Conservation (phyloP, 2,113 vertebrate species). For the Fregetta grallaria region DNA sequence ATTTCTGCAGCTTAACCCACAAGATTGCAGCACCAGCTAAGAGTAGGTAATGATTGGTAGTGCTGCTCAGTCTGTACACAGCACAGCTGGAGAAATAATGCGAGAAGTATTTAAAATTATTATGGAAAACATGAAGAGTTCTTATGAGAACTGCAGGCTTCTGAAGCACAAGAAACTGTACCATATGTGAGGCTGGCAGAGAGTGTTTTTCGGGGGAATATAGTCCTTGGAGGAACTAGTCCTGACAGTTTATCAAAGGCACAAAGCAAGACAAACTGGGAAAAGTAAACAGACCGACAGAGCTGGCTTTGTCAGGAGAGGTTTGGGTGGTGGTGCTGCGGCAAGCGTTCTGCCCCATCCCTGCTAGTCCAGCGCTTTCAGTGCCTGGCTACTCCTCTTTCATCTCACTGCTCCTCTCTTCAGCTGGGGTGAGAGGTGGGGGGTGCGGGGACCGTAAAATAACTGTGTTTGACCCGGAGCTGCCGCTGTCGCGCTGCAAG, state of each 20-base stretch:
- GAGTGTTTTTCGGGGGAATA: neutral
- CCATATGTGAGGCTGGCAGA: neutral
- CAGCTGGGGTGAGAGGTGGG: neutral
- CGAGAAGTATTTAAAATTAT: neutral
- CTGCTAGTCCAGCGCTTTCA: neutral
- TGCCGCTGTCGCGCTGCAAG: neutral
- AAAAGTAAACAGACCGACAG: neutral
- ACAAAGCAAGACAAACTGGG: neutral
- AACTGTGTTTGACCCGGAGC: neutral
- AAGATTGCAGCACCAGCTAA: neutral
- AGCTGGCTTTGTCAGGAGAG: constrained; percentile 6
- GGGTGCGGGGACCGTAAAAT: neutral
- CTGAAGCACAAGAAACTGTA: neutral
- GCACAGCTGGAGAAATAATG: constrained; percentile 36
- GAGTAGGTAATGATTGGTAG: neutral
- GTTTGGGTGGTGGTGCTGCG: neutral
- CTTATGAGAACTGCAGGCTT: neutral
- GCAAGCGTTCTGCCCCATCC: neutral
- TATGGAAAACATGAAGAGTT: constrained; percentile 10
- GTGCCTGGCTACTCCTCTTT: neutral
- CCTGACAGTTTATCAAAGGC: neutral
- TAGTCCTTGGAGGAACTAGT: neutral
- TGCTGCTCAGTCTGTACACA: neutral
- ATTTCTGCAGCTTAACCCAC: neutral
- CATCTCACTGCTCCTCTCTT: neutral